Base-by-base conservation (phyloP, 1,140 invertebrate genomes). In the Chionoecetes opilio region DNA sequence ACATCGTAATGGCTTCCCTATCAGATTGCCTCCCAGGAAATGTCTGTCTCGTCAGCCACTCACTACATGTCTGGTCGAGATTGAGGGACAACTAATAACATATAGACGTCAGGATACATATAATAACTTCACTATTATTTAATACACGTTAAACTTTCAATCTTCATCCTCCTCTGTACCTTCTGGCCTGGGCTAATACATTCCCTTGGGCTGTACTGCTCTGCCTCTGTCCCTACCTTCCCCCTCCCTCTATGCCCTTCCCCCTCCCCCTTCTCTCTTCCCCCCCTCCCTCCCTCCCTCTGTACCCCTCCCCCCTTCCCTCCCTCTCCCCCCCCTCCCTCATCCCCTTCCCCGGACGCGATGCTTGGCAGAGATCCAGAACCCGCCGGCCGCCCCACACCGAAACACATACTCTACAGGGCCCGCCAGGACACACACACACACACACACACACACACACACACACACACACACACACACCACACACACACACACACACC, bases 81-180 rank as follows among this genome's bases (percentile, higher is more conserved):
- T 75, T 75, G n/a, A 75, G n/a, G n/a, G 63, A 75, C 63, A n/a
- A 1, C 11, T n/a, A 75, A 75, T n/a, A 75, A 26, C n/a, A 75
- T 75, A 75, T 75, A 75, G 63, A 75, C 63, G n/a, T 75, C 63
- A 75, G 21, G 63, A 75, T 75, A n/a, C 63, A 75, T 75, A 75
- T 75, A 75, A 75, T 75, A 75, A 75, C 11, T 46, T 46, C 11
- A 75, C 63, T 75, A 26, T 75, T n/a, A 2, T n/a, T 21, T 75
- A 75, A n/a, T 75, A 5, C 63, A 75, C 63, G 63, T n/a, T 75
- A 26, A 75, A 75, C n/a, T 75, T 75, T 75, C 63, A 75, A 75
- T 75, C 63, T 26, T 75, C n/a, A 75, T 75, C 63, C 63, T 75
- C 63, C 63, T 46, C 41, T 14, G 41, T 46, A 14, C 41, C 41